Conservation (phyloP, 2,797 vertebrate species). For the Hydrocynus forskahlii region DNA sequence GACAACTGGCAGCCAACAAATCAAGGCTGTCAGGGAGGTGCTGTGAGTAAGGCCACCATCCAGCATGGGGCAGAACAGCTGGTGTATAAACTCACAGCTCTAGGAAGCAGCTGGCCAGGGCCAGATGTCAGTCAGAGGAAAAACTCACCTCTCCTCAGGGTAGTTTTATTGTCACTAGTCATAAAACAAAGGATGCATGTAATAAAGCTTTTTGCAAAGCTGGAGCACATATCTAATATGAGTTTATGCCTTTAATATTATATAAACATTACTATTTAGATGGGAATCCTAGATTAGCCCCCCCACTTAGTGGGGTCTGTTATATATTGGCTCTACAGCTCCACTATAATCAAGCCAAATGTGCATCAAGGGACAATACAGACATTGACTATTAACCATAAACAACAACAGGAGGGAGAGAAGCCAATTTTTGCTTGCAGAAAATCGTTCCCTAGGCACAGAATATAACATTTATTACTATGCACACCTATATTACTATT, state of each 20-base stretch:
- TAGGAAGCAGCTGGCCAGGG: conserved; percentile 71
- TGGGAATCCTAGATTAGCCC: neutral
- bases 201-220: neutral
- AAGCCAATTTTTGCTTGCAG: neutral
- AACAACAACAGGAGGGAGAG: neutral
- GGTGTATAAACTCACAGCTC: conserved; percentile 64
- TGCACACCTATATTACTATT: neutral
- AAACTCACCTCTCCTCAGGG: conserved; percentile 13
- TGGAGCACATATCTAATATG: neutral
- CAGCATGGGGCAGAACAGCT: conserved; percentile 70
- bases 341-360: neutral
- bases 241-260: neutral
- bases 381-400: neutral
- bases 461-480: neutral
- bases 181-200: neutral
- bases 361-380: neutral
- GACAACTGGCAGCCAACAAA: conserved; percentile 70
- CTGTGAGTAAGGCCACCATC: conserved; percentile 48
- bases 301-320: neutral
- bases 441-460: neutral
- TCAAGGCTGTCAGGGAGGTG: conserved; percentile 61
- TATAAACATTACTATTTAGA: neutral
- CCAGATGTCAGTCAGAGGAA: conserved; percentile 65
- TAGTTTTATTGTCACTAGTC: neutral
- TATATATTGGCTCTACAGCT: neutral